Percentiles rank a stretch among this genome's conserved stretches.
phyloP scores from a whole-genome alignment of 2,888 invertebrate genomes.

The Drosophila macrospina region DNA sequence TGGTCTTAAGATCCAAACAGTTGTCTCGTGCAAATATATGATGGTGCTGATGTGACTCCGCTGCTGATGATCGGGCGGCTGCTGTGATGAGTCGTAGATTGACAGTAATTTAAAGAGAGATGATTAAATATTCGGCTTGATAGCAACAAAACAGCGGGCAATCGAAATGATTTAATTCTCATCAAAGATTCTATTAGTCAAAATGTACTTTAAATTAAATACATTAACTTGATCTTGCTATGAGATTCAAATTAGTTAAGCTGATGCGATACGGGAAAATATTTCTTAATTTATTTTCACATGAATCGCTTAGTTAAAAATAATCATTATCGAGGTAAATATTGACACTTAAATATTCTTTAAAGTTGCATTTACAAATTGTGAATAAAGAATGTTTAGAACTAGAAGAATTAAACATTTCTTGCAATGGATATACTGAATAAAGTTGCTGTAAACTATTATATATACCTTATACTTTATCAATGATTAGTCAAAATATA shows the following conservation, averaged over 20 bases:
- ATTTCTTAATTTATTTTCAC: background rate
- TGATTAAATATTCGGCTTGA: slow-evolving; percentile 32
- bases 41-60: slow-evolving; percentile 45
- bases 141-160: slow-evolving; percentile 31
- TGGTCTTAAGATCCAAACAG: slow-evolving; percentile 35
- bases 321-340: background rate
- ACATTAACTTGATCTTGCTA: background rate
- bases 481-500: too few relatives aligned
- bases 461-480: too few relatives aligned
- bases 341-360: background rate
- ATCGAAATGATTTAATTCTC: slow-evolving; percentile 17
- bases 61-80: slow-evolving; percentile 7
- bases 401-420: too few relatives aligned
- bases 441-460: too few relatives aligned
- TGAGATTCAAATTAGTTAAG: background rate
- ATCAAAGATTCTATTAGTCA: background rate
- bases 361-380: too few relatives aligned
- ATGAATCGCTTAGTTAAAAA: background rate
- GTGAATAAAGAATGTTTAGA: too few relatives aligned
- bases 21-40: slow-evolving; percentile 48
- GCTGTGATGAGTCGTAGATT: slow-evolving; percentile 51
- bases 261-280: background rate
- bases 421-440: too few relatives aligned
- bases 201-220: slow-evolving; percentile 3
- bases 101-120: slow-evolving; percentile 58